A percentile compares a stretch with the other conserved stretches of the same genome.
phyloP scores from a whole-genome alignment of 2,797 vertebrate genomes.

The Choloepus didactylus region DNA sequence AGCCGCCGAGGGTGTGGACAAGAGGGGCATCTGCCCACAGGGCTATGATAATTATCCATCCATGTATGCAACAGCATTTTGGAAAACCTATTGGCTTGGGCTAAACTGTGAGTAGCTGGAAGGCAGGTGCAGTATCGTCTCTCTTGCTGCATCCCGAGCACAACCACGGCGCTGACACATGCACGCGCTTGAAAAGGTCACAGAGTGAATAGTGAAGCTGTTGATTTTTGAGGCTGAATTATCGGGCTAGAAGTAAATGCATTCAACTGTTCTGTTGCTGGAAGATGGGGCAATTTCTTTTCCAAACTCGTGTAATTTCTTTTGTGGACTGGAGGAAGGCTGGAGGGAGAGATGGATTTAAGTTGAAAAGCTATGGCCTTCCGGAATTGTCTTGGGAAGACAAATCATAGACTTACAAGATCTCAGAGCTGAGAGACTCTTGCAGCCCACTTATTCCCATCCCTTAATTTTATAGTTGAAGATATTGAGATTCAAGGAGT shows the following conservation, averaged over 20 bases:
- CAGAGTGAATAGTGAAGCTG: neutral
- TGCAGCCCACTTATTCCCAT: neutral
- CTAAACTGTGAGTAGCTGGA: neutral
- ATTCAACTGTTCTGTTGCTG: neutral
- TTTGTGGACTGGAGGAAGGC: neutral
- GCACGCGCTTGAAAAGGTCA: neutral
- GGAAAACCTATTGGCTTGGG: neutral
- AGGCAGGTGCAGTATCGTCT: neutral
- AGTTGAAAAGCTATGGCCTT: neutral
- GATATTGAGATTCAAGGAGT: slow-evolving; percentile 10
- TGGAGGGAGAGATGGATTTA: neutral
- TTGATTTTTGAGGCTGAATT: neutral
- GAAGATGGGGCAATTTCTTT: neutral
- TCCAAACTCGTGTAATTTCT: neutral
- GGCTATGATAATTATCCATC: neutral
- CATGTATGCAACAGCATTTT: neutral
- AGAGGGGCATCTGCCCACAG: neutral
- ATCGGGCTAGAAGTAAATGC: neutral
- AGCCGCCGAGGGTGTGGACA: neutral
- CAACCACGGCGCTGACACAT: neutral
- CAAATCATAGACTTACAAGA: slow-evolving; percentile 14
- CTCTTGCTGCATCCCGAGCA: neutral
- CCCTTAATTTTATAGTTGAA: slow-evolving; percentile 41
- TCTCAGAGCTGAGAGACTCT: neutral
- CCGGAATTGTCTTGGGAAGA: slow-evolving; percentile 1